Conservation (phyloP, 2,888 invertebrate species). For the Reticulitermes lucifugus region DNA sequence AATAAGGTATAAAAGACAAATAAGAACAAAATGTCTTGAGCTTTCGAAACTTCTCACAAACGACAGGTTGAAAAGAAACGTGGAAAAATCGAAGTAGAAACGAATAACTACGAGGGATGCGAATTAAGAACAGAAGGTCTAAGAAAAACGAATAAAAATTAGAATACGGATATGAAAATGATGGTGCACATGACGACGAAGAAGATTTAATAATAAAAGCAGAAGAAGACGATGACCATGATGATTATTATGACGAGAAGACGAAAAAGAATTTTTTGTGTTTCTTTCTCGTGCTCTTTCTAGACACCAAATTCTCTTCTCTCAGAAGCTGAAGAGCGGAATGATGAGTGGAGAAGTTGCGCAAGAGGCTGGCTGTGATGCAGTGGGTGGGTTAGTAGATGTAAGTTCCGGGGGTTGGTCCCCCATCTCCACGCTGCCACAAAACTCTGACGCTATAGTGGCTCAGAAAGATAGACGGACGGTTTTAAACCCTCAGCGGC, state of each 20-base stretch:
- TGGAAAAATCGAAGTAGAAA: too few species aligned
- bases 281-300: not conserved
- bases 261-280: not conserved
- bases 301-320: constrained; percentile 10
- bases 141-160: not conserved
- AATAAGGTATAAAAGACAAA: too few species aligned
- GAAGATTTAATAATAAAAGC: not conserved
- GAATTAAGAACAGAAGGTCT: too few species aligned
- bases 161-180: not conserved
- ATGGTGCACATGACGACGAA: not conserved
- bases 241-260: not conserved
- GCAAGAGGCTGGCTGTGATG: constrained; percentile 9
- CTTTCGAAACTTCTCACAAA: too few species aligned
- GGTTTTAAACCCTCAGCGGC: constrained; percentile 44
- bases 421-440: not conserved
- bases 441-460: constrained; percentile 37
- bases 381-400: not conserved
- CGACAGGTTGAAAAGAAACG: too few species aligned
- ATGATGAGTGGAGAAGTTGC: constrained; percentile 27
- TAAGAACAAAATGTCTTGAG: too few species aligned
- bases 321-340: constrained; percentile 7
- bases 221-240: not conserved
- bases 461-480: constrained; percentile 48
- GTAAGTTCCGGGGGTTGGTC: not conserved
- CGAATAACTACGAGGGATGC: too few species aligned